Conservation (phyloP, 2,113 vertebrate species). For the Corythoichthys intestinalis region DNA sequence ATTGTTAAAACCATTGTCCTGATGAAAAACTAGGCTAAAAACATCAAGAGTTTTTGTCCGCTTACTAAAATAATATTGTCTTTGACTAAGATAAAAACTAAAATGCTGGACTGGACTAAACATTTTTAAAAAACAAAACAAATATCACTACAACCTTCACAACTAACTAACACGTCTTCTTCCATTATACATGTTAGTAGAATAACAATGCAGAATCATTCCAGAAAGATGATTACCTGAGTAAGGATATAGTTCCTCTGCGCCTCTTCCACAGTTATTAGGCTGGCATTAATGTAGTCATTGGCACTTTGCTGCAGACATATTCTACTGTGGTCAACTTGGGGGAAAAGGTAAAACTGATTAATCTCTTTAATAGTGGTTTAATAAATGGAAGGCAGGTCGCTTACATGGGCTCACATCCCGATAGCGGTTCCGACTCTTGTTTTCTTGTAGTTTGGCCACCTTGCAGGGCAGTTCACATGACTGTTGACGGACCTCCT, state of each 20-base stretch:
- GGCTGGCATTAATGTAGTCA: constrained; percentile 96
- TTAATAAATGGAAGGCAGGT: not conserved
- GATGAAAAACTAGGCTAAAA: too few species aligned
- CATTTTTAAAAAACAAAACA: not conserved
- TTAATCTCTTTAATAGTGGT: not conserved
- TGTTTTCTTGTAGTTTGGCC: constrained; percentile 93
- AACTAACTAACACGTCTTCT: not conserved
- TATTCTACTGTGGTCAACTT: constrained; percentile 99
- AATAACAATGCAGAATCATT: not conserved
- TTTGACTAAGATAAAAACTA: too few species aligned
- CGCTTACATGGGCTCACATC: constrained; percentile 98
- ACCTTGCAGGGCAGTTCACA: constrained; percentile 93
- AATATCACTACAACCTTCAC: not conserved
- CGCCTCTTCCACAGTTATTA: constrained; percentile 92
- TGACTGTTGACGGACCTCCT: constrained; percentile 93
- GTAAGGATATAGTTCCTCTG: constrained; percentile 97
- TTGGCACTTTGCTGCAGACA: constrained; percentile 86
- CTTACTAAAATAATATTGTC: too few species aligned
- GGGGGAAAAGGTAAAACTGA: not conserved
- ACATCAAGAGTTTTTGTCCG: too few species aligned
- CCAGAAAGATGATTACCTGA: constrained; percentile 75
- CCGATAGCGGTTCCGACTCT: constrained; percentile 95
- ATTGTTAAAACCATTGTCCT: too few species aligned
- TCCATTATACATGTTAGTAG: not conserved
- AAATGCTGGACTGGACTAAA: too few species aligned